Evolutionary conservation across 2,888 invertebrate species (phyloP).

Genomic region (Steinernema carpocapsae): DNA sequence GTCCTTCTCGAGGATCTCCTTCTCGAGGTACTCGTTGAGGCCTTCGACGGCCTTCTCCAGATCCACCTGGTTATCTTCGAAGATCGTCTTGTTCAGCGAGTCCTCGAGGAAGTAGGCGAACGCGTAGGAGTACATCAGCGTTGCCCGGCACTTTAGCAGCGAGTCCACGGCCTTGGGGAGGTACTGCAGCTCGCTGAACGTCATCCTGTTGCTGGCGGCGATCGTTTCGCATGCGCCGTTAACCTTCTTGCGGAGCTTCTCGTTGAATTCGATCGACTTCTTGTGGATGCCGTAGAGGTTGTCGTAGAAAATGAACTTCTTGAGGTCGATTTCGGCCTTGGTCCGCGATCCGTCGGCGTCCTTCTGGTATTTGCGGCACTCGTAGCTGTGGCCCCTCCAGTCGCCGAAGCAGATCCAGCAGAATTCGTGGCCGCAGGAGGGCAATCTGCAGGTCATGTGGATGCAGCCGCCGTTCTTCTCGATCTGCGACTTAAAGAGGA

Average conservation of each 20-base stretch:
- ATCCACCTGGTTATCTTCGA: constrained; percentile 75
- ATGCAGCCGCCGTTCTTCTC: constrained; percentile 37
- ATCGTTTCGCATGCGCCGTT: background rate
- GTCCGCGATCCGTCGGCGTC: background rate
- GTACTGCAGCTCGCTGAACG: constrained; percentile 73
- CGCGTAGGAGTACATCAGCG: constrained; percentile 97
- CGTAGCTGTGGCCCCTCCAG: constrained; percentile 31
- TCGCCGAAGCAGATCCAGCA: constrained; percentile 38
- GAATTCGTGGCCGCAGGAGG: constrained; percentile 37
- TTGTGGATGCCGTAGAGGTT: background rate
- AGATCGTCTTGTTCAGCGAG: constrained; percentile 97
- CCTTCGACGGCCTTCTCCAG: background rate
- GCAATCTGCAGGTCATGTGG: constrained; percentile 22
- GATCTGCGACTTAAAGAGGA: too few relatives aligned
- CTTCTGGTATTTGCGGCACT: background rate
- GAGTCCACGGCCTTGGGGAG: constrained; percentile 83
- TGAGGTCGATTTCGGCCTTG: background rate
- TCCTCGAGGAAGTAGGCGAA: constrained; percentile 96
- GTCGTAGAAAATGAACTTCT: constrained; percentile 11
- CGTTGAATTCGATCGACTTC: background rate
- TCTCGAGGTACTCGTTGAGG: background rate
- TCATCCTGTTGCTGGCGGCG: background rate
- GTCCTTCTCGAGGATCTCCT: background rate
- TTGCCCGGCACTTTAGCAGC: constrained; percentile 81
- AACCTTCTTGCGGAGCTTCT: background rate